Evolutionary conservation across 2,113 vertebrate genomes (phyloP), one percentile per base, ranked within the genome.

Genomic region (Phylloscopus trochiloides): DNA sequence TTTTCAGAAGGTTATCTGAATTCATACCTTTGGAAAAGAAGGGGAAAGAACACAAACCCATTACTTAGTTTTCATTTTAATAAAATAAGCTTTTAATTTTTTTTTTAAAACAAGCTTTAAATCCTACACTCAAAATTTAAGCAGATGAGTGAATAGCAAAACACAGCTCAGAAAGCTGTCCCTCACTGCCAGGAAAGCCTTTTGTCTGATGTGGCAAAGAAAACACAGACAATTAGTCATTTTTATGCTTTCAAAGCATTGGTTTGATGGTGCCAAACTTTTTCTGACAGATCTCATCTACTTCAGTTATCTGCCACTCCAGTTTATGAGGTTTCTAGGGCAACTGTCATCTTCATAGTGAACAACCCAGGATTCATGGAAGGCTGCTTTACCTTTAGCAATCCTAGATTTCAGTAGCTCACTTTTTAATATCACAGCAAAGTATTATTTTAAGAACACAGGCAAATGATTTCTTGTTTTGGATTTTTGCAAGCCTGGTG

Each of bases 221-320:
- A 96, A 96, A 95, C 90, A 85, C 57, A 90, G 85, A 94, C 85
- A 94, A 94, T 93, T 96, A 85, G 88, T 94, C n/a, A 92, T 91
- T 85, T 94, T 83, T 88, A 29, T 94, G 75, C 90, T 93, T 97
- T 96, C 93, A 95, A 94, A 94, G 71, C 86, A 92, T 80, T 58
- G 78, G 51, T 81, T 90, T 92, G 85, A 90, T 92, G 86, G 65
- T 93, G 90, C 84, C 90, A 96, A 96, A 82, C 84, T 85, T 96
- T 70, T 88, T 70, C 83, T 96, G 92, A 95, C 78, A 95, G 51
- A 88, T 91, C 70, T 96, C 1, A 4, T 95, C 90, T 94, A 62
- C 79, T 92, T 90, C 90, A 73, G 72, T 80, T 92, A 43, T 92
- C 86, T 91, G 77, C 62, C 80, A 58, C 74, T 96, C 77, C 36